Base-by-base conservation (phyloP, 2,888 invertebrate species). In the Parnassius orleans region DNA sequence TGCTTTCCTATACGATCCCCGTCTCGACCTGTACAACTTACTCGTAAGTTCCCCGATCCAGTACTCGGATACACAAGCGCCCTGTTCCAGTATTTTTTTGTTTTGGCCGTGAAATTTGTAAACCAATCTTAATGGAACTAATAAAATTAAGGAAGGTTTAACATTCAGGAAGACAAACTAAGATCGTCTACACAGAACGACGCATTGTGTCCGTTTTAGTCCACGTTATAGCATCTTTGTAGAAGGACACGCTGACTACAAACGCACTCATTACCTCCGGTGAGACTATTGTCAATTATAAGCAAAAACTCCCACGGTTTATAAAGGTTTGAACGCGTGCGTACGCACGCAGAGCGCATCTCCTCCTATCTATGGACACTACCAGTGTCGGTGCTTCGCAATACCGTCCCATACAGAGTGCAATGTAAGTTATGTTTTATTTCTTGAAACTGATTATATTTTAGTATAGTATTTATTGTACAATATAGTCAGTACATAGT, bases 221-320 rank as follows among this genome's bases (percentile, higher is more conserved):
- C 81, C 81, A 83, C 86, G 86, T 89, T 89, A 86, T 80, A 75
- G 70, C 73, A 75, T 81, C 82, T 82, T 77, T 73, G 74, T 78
- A 83, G 89, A 89, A 90, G 90, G 90, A 86, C 90, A 84, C 73
- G 69, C 73, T 80, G 90, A 84, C 79, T 90, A 87, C 87, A 88
- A 88, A 89, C 84, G 79, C 78, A 86, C 90, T 87, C 84, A 90
- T 90, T 90, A 90, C 82, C 83, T 86, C 83, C 83, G 81, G 77
- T 78, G 84, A 83, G 84, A 83, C 86, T 83, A 89, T 90, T 90
- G 89, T 88, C 83, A 86, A 84, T 87, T 84, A 83, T 75, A 83
- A 84, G 82, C 87, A 88, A 90, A 89, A 90, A 87, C 81, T 90
- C 90, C 84, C 90, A 90, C 90, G 88, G 88, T 83, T 87, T 91